These are phyloP conservation scores for Oreochromis grahami DNA, from an alignment of 2,797 vertebrate genomes.

Conservation along the genomic window DNA sequence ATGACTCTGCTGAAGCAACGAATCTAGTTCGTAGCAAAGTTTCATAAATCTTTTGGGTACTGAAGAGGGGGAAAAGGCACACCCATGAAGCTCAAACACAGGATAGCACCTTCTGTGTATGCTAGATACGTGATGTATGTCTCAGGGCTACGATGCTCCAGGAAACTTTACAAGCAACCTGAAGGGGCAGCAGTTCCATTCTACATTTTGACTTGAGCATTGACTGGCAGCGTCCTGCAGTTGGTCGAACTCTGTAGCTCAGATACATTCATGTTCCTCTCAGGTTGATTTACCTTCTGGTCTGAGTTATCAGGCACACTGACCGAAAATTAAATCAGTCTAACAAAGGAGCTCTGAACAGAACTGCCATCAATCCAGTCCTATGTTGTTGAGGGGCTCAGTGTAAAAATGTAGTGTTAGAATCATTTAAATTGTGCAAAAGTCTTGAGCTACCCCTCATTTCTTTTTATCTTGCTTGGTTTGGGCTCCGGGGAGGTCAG, in stretches of 20 bases:
- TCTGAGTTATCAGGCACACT: not conserved
- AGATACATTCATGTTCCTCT: not conserved
- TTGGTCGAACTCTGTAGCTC: not conserved
- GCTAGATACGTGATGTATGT: slow-evolving; percentile 1
- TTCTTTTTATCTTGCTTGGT: not conserved
- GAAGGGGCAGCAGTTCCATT: not conserved
- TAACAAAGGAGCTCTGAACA: not conserved
- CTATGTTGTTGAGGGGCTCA: not conserved
- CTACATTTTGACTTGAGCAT: not conserved
- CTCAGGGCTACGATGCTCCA: not conserved
- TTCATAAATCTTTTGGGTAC: slow-evolving; percentile 12
- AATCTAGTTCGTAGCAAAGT: slow-evolving; percentile 45
- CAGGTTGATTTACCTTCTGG: not conserved
- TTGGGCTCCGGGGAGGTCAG: not conserved
- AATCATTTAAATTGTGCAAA: not conserved
- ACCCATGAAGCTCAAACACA: slow-evolving; percentile 51
- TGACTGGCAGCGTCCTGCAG: not conserved
- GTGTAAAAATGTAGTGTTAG: not conserved
- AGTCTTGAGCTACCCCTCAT: not conserved
- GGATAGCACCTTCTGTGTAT: slow-evolving; percentile 56
- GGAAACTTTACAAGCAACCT: not conserved
- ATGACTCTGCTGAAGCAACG: slow-evolving; percentile 46
- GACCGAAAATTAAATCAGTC: not conserved
- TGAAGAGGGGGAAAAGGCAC: slow-evolving; percentile 51
- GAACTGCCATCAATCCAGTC: not conserved